Base-by-base conservation (phyloP, 2,113 vertebrate genomes). In the human (Homo sapiens) region DNA sequence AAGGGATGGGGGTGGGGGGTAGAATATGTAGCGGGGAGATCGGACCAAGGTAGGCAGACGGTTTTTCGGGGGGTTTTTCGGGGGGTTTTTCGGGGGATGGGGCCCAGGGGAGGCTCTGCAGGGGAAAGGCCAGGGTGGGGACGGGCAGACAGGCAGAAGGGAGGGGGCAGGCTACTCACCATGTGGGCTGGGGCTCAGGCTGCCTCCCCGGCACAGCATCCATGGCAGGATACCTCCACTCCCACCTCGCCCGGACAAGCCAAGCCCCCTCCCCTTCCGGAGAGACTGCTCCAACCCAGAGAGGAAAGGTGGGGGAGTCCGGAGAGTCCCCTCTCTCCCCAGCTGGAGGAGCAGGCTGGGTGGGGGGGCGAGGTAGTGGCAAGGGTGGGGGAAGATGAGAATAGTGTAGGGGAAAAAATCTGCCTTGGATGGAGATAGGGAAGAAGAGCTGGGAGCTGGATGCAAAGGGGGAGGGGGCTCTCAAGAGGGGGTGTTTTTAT, bases 251-350 rank as follows among this genome's bases (percentile, higher is more conserved):
- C 96, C 27, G 32, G 96, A 48, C 97, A 52, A 92, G 93, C 68
- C 93, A 87, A 97, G 96, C 97, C 98, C 97, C 97, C 97, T 97
- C 97, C 97, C 90, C 96, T 97, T 95, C 96, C 97, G 96, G 97
- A 96, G 96, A 97, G 96, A 91, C 93, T 50, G 96, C 93, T 97
- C 83, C 96, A 93, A 93, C 94, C 87, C 93, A 12, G 93, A 79
- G 92, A 92, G 72, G 35, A 73, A 94, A 89, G 96, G 91, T 89
- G 93, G 85, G 76, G 85, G 85, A 95, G 73, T 93, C 30, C 43
- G 89, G 64, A 87, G 89, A 96, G 83, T 81, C 87, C 96, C 95
- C 87, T 95, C 83, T 95, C 93, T 95, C n/a, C 64, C 59, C 85
- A 87, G 97, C 93, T 64, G 93, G 90, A 97, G 61, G n/a, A 93